Base-by-base conservation (phyloP, 2,797 vertebrate species). In the Cichlasoma orientale region DNA sequence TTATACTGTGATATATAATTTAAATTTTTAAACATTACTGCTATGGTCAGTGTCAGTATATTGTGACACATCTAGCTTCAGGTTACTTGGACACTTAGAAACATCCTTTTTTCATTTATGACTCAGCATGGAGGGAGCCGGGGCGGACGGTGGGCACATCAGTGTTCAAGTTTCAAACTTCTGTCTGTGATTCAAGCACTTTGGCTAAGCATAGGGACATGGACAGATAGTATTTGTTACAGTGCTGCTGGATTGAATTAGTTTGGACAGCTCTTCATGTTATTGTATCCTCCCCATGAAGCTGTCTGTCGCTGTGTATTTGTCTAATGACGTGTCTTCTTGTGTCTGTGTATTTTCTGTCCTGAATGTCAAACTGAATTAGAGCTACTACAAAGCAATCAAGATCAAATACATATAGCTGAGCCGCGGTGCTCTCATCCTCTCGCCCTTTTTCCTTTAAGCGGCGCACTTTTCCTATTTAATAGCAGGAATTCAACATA, bases 291-390 rank as follows among this genome's bases (percentile, higher is more conserved):
- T 13, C 71, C 54, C 63, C 74, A 66, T 74, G 82, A 77, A 63
- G 52, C 82, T 23, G 36, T 80, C 55, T 59, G 80, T 85, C 68
- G 1, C 23, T 55, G n/a, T 74, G 76, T 36, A 74, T 87, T 89
- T 87, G 75, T 85, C 80, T 66, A 56, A 82, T 56, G 56, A 53
- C 56, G 74, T 5, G 78, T 89, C 74, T 18, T 71, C 73, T 59
- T 74, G 56, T 52, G 75, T 82, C 77, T 82, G 66, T 75, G 77
- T 84, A 70, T 61, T 56, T 81, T 54, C 59, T 79, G 68, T 79
- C 74, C 72, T 81, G 55, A 88, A 88, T 85, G 86, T 90, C 90
- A 90, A 89, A 82, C 61, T 69, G 77, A 82, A 86, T 90, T 76
- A 79, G 56, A 82, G 70, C 82, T 61, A 78, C 63, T 23, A 53